These are phyloP conservation scores for Macrocentrus cingulum DNA, from an alignment of 1,140 invertebrate genomes.

Conservation along the genomic window DNA sequence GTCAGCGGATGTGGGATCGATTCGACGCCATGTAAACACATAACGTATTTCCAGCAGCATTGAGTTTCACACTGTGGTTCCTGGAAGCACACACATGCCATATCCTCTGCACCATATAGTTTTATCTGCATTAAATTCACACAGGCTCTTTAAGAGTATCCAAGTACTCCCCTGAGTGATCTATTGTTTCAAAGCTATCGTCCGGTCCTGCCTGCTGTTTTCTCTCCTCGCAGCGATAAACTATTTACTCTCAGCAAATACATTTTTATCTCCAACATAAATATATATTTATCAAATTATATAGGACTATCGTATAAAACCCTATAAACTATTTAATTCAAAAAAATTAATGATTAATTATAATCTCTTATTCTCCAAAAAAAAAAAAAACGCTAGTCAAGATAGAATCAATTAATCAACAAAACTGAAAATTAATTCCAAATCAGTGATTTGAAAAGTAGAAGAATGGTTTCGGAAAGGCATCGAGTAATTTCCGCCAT, in stretches of 20 bases:
- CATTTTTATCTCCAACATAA: too few relatives aligned
- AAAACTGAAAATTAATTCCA: conserved; percentile 2
- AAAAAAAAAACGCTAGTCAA: too few relatives aligned
- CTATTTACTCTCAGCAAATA: too few relatives aligned
- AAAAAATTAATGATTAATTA: too few relatives aligned
- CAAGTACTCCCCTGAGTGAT: not conserved
- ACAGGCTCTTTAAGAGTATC: conserved; percentile 8
- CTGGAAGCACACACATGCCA: conserved; percentile 27
- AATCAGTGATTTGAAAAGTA: not conserved
- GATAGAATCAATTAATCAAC: too few relatives aligned
- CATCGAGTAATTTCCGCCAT: not conserved
- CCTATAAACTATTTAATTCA: too few relatives aligned
- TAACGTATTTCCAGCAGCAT: conserved; percentile 28
- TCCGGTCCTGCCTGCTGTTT: too few relatives aligned
- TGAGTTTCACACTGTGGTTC: conserved; percentile 28
- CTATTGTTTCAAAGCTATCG: too few relatives aligned
- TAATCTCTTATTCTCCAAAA: too few relatives aligned
- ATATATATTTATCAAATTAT: too few relatives aligned
- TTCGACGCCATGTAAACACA: conserved; percentile 25
- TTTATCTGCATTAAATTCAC: conserved; percentile 18
- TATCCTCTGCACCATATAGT: not conserved
- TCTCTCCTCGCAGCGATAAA: too few relatives aligned
- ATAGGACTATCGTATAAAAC: too few relatives aligned
- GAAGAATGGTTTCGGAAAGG: not conserved
- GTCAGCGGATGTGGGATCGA: conserved; percentile 27